Conservation (phyloP, 2,113 vertebrate genomes). For the Lepisosteus oculatus region DNA sequence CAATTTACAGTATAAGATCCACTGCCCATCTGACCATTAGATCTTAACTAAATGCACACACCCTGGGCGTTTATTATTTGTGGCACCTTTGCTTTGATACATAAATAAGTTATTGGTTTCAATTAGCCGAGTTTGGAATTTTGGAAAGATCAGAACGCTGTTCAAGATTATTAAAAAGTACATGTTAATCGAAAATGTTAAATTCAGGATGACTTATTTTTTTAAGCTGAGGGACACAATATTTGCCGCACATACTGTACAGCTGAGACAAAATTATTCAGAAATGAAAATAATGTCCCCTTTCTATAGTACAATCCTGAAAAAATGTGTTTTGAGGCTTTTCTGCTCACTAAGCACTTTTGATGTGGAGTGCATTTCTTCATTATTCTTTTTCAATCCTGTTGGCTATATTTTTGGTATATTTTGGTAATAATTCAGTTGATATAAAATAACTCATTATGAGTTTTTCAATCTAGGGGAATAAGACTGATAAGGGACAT, state of each 20-base stretch:
- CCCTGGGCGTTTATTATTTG: no score
- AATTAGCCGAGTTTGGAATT: neutral
- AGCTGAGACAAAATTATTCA: neutral
- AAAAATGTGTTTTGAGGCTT: constrained; percentile 8
- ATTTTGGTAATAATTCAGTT: constrained; percentile 13
- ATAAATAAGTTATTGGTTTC: neutral
- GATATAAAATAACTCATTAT: constrained; percentile 6
- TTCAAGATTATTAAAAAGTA: neutral
- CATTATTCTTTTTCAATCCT: constrained; percentile 2
- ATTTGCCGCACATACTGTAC: neutral
- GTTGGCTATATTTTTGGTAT: constrained; percentile 1
- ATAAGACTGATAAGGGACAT: neutral
- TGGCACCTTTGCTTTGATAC: neutral
- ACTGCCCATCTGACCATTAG: no score
- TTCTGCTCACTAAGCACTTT: neutral
- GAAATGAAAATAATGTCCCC: constrained; percentile 2
- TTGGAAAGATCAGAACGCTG: neutral
- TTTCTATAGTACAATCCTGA: constrained; percentile 3
- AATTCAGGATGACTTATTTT: no score
- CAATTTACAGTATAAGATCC: no score
- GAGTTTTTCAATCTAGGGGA: neutral
- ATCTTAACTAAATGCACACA: no score
- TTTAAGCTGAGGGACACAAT: neutral
- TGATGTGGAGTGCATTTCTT: neutral
- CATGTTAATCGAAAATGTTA: no score